phyloP scores from a whole-genome alignment of 2,888 invertebrate species.

The Serrognathus titanus region DNA sequence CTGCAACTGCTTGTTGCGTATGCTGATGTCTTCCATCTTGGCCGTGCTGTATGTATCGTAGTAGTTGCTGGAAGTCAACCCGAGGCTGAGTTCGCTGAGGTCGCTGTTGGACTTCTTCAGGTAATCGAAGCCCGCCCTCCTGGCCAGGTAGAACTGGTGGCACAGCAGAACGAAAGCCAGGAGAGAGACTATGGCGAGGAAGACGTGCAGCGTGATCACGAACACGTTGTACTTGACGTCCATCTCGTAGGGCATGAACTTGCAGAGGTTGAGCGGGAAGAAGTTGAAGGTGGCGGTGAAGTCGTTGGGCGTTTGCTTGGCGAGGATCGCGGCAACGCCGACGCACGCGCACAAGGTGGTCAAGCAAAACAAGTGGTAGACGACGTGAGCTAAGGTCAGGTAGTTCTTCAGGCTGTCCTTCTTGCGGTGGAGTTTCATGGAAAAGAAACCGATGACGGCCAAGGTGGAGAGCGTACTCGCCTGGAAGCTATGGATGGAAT shows the following conservation, averaged over 20 bases:
- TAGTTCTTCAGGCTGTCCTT: constrained; percentile 42
- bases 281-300: constrained; percentile 12
- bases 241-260: constrained; percentile 50
- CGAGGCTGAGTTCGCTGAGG: constrained; percentile 43
- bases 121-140: constrained; percentile 41
- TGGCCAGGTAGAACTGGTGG: constrained; percentile 37
- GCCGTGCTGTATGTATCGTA: constrained; percentile 43
- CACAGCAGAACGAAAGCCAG: constrained; percentile 47
- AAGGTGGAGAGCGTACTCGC: constrained; percentile 52
- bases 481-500: constrained; percentile 53
- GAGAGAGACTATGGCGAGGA: constrained; percentile 50
- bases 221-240: constrained; percentile 52
- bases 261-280: constrained; percentile 35
- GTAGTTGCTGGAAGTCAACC: constrained; percentile 34
- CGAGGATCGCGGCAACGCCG: constrained; percentile 54
- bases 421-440: constrained; percentile 42
- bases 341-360: constrained; percentile 53
- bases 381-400: constrained; percentile 47
- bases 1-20: constrained; percentile 3
- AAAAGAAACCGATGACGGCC: constrained; percentile 50
- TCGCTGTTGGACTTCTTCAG: constrained; percentile 47
- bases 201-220: constrained; percentile 52
- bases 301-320: constrained; percentile 33
- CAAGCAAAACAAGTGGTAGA: constrained; percentile 53
- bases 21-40: constrained; percentile 8